A percentile compares a stretch with the other conserved stretches of the same genome.
Evolutionary conservation across 1,140 invertebrate species (phyloP).

Genomic region (Lamellibrachia luymesi): DNA sequence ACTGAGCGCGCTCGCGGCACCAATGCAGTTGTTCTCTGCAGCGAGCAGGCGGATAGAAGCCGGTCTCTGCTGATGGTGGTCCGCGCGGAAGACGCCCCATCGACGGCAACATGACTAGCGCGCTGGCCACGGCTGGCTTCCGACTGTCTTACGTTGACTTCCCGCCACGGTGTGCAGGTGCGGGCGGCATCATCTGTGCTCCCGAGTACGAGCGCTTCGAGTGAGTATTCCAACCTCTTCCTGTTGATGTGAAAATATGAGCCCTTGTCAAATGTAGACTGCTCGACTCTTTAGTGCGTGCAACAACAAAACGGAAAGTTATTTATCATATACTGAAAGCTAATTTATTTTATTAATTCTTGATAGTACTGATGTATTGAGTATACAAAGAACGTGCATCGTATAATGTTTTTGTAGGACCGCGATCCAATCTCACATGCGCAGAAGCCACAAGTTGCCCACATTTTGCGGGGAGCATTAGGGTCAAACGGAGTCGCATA

Average conservation of each 20-base stretch:
- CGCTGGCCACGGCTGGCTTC: not conserved
- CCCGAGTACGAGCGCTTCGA: conserved; percentile 30
- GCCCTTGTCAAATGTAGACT: too few species aligned
- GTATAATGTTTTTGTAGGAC: too few species aligned
- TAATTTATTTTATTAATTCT: too few species aligned
- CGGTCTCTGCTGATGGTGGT: not conserved
- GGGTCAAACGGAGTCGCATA: too few species aligned
- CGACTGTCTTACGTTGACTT: conserved; percentile 30
- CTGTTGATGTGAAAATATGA: not conserved
- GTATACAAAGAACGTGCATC: too few species aligned
- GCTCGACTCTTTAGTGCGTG: too few species aligned
- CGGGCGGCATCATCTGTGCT: conserved; percentile 26
- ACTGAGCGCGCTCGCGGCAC: not conserved
- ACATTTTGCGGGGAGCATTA: too few species aligned
- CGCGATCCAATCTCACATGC: too few species aligned
- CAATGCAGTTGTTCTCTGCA: not conserved
- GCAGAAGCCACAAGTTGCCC: too few species aligned
- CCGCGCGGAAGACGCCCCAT: not conserved
- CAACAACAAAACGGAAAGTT: too few species aligned
- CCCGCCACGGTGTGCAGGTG: conserved; percentile 27
- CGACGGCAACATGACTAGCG: not conserved
- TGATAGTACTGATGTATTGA: too few species aligned
- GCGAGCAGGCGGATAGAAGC: not conserved
- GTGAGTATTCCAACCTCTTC: conserved; percentile 20
- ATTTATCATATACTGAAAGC: too few species aligned